These are phyloP conservation scores for Thomomys bottae DNA, from an alignment of 2,113 vertebrate species.

Conservation along the genomic window DNA sequence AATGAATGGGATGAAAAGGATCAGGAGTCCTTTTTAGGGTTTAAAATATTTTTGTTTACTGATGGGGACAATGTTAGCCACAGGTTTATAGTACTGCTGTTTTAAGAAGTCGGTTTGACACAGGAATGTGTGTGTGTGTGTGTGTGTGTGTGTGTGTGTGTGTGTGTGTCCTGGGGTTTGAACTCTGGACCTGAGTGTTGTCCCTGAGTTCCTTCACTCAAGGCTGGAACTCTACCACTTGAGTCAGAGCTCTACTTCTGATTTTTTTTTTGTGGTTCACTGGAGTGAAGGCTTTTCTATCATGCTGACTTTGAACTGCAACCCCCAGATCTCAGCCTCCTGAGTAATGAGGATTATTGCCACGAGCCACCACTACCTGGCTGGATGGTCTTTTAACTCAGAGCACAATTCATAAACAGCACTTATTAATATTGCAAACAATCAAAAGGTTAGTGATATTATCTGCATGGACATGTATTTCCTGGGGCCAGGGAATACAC, in stretches of 20 bases:
- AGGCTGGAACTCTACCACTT: too few relatives aligned
- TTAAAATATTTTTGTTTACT: slow-evolving; percentile 48
- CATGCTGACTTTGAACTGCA: too few relatives aligned
- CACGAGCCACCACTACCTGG: too few relatives aligned
- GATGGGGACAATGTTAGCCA: not conserved
- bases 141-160: too few relatives aligned
- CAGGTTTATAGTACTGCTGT: not conserved
- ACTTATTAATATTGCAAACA: not conserved
- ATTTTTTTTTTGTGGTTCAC: too few relatives aligned
- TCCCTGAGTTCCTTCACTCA: too few relatives aligned
- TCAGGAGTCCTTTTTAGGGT: not conserved
- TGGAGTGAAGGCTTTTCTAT: too few relatives aligned
- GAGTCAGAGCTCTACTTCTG: too few relatives aligned
- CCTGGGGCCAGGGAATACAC: not conserved
- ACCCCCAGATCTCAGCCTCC: too few relatives aligned
- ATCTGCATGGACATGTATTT: not conserved
- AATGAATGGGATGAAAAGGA: slow-evolving; percentile 24
- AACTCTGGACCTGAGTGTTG: too few relatives aligned
- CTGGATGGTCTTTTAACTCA: not conserved
- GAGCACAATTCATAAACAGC: slow-evolving; percentile 10
- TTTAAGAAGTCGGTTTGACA: slow-evolving; percentile 31
- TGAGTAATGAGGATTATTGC: too few relatives aligned
- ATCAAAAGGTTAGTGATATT: not conserved
- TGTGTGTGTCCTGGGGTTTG: too few relatives aligned
- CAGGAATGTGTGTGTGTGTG: not conserved